Base-by-base conservation (phyloP, 1,140 invertebrate genomes). In the Hydropsyche tenuis region DNA sequence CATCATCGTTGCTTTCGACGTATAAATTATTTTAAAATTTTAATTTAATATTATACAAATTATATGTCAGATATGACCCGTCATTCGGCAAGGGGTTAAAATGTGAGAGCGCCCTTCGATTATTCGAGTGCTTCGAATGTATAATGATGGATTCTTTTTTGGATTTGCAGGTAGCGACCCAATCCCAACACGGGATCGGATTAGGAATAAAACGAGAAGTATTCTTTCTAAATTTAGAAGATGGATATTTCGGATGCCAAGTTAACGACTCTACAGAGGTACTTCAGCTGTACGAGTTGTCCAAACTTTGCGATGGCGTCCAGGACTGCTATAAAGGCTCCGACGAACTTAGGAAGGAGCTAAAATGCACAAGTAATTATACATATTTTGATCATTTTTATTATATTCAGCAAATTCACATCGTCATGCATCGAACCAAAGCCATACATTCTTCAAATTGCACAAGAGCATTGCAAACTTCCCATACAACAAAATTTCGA, bases 231-330 rank as follows among this genome's bases (percentile, higher is more conserved):
- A 96, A 97, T 86, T 89, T 97, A 84, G 95, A 97, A 89, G 95
- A 97, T 87, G 96, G 96, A 79, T 97, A 95, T 85, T 98, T 98
- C 86, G 96, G 94, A 76, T 98, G 96, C 86, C 96, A 98, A 89
- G 94, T 97, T 73, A 98, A 98, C 87, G 94, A 95, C 86, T 96
- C 95, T 69, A 94, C 92, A 79, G 94, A 97, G 85, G 91, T 97
- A 80, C 88, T 98, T 81, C 95, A 97, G 88, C 87, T 97, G 79
- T 95, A 96, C 87, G 94, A 97, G 89, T 86, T 98, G 80, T 96
- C 95, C 66, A 95, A 94, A 87, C 88, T 98, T 79, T 98, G 96
- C 86, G 95, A 98, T 86, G 93, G 93, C 76, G 87, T 89, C 76
- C 89, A 90, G 76, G 94, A 98, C 81, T 98, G 96, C 85, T 98